These are phyloP conservation scores for Stenotaenia linearis DNA, from an alignment of 2,888 invertebrate genomes.

Conservation along the genomic window DNA sequence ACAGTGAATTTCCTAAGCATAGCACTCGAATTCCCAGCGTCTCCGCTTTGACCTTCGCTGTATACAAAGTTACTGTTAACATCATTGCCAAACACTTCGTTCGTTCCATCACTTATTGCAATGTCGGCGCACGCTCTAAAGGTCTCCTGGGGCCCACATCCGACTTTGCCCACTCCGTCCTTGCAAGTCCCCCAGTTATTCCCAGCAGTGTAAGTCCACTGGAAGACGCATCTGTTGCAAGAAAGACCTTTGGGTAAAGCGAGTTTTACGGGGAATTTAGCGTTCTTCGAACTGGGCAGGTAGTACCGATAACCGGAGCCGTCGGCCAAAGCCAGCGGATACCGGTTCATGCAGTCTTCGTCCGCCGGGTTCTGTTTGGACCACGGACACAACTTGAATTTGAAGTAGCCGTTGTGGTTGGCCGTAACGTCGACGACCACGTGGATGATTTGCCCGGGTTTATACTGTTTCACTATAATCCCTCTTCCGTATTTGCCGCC, in stretches of 20 bases:
- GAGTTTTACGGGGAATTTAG: constrained; percentile 36
- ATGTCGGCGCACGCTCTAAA: constrained; percentile 81
- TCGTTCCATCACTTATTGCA: constrained; percentile 57
- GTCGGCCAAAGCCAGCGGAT: constrained; percentile 61
- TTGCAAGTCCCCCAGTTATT: constrained; percentile 79
- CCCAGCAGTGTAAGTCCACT: constrained; percentile 82
- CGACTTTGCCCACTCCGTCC: constrained; percentile 76
- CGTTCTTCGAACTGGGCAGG: constrained; percentile 34
- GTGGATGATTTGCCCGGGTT: constrained; percentile 63
- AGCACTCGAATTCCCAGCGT: background rate
- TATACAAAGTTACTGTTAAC: background rate
- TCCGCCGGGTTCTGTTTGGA: constrained; percentile 72
- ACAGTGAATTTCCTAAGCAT: background rate
- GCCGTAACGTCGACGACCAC: constrained; percentile 80
- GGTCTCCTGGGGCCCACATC: constrained; percentile 83
- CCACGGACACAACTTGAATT: constrained; percentile 74
- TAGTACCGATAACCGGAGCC: constrained; percentile 53
- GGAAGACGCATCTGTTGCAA: constrained; percentile 76
- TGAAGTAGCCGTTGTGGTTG: constrained; percentile 79
- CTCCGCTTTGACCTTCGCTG: background rate
- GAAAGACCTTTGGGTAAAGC: constrained; percentile 68
- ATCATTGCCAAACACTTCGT: background rate
- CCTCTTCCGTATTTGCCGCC: constrained; percentile 81
- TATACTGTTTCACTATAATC: constrained; percentile 72
- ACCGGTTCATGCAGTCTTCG: constrained; percentile 71